phyloP scores from a whole-genome alignment of 2,888 invertebrate species.

The Tetragnatha montana region DNA sequence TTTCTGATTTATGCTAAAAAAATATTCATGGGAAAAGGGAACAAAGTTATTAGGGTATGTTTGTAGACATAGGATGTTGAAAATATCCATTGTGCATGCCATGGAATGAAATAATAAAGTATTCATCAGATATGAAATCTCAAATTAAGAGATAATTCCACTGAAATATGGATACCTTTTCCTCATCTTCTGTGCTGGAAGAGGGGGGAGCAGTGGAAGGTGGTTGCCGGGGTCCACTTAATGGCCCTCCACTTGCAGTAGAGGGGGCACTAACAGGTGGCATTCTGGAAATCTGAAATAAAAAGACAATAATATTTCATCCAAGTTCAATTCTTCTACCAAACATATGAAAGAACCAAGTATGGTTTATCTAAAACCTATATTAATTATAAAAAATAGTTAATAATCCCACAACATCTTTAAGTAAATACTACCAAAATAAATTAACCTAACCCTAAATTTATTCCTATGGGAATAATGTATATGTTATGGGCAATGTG shows the following conservation, averaged over 20 bases:
- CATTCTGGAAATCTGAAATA: conserved; percentile 31
- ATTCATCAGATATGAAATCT: no score
- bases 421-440: no score
- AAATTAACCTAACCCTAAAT: no score
- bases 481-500: no score
- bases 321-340: no score
- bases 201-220: background rate
- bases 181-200: conserved; percentile 84
- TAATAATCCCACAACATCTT: no score
- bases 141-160: background rate
- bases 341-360: no score
- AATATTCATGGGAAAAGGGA: background rate
- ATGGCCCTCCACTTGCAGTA: conserved; percentile 1
- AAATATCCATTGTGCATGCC: background rate
- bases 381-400: no score
- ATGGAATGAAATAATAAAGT: no score
- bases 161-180: conserved; percentile 83
- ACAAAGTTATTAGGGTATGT: background rate
- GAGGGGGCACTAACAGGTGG: conserved; percentile 6
- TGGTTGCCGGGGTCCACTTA: background rate
- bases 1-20: background rate
- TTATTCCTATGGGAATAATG: no score
- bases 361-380: no score
- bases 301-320: no score
- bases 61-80: background rate